Evolutionary conservation across 2,113 vertebrate genomes (phyloP), one percentile per base, ranked within the genome.

Genomic region (Cyanoliseus patagonus): DNA sequence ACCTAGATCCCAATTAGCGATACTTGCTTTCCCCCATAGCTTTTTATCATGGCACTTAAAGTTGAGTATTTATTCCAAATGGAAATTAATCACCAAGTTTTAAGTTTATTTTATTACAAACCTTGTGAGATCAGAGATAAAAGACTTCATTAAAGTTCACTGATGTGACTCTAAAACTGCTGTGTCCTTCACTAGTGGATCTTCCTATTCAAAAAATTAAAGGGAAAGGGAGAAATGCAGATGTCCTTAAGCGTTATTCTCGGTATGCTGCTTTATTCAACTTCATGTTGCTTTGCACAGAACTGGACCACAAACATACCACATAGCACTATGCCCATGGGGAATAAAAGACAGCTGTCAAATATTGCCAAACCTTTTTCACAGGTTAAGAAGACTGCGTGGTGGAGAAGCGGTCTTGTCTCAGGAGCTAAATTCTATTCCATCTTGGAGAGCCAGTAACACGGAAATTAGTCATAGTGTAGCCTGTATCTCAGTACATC

Each of bases 391-490:
- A 3, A 80, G 25, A 55, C 10, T 47, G 37, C 10, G 8, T 12
- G 6, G 35, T 42, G 3, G 39, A 49, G 24, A 75, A 92, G 59
- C 0, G 8, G 17, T 37, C 46, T 63, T n/a, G 52, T 49, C 24
- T 83, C 12, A 30, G 52, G 51, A 17, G 2, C 11, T 64, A 68
- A 79, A 76, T 59, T 35, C 12, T 84, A 44, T 55, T 49, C 78
- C 41, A 67, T 31, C 62, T 59, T 72, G 33, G 19, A 82, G 17
- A 79, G 46, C 37, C 57, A 76, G 44, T 92, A 72, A 57, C 31
- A 37, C 7, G 55, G 47, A 63, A 63, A 75, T 63, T 39, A 61
- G 30, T 69, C 0, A 0, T 30, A 57, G n/a, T 15, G 25, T 67
- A 83, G 35, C 30, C 35, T 64, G 22, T 61, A 51, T 46, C 20